These are phyloP conservation scores for Nettapus auritus DNA, from an alignment of 2,113 vertebrate species.

Conservation along the genomic window DNA sequence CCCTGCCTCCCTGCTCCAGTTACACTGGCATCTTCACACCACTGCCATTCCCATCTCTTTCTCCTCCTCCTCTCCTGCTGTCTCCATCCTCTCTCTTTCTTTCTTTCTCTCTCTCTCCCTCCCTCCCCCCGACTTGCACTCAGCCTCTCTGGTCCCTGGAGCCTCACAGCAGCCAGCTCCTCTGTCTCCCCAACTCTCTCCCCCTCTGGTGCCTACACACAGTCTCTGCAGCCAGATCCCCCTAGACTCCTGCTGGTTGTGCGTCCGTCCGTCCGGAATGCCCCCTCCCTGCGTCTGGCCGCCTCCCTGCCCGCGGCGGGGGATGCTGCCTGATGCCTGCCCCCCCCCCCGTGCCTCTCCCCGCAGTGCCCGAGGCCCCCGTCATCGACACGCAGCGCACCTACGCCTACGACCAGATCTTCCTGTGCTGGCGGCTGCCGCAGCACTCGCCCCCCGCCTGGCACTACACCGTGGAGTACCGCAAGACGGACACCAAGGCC, in stretches of 20 bases:
- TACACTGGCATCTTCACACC: background rate
- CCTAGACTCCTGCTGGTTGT: constrained; percentile 53
- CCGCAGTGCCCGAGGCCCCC: constrained; percentile 88
- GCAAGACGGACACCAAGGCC: constrained; percentile 83
- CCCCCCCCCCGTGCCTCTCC: constrained; percentile 12
- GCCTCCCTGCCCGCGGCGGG: background rate
- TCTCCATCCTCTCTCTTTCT: background rate
- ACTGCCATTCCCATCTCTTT: background rate
- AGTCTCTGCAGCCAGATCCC: constrained; percentile 51
- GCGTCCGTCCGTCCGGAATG: constrained; percentile 55
- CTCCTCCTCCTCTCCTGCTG: background rate
- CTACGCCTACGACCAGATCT: constrained; percentile 95
- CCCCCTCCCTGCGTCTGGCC: background rate
- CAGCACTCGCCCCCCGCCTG: constrained; percentile 92
- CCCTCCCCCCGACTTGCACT: constrained; percentile 25
- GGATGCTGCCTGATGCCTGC: constrained; percentile 15
- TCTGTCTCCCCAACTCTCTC: constrained; percentile 48
- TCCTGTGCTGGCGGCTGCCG: constrained; percentile 94
- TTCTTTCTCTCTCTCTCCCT: background rate
- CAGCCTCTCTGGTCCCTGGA: constrained; percentile 60
- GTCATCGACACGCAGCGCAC: constrained; percentile 98
- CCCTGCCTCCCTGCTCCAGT: background rate
- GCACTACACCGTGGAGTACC: constrained; percentile 95
- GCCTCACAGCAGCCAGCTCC: constrained; percentile 67
- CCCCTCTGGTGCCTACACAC: constrained; percentile 48